Evolutionary conservation across 1,140 invertebrate genomes (phyloP).

Genomic region (Drosophila setifemur): DNA sequence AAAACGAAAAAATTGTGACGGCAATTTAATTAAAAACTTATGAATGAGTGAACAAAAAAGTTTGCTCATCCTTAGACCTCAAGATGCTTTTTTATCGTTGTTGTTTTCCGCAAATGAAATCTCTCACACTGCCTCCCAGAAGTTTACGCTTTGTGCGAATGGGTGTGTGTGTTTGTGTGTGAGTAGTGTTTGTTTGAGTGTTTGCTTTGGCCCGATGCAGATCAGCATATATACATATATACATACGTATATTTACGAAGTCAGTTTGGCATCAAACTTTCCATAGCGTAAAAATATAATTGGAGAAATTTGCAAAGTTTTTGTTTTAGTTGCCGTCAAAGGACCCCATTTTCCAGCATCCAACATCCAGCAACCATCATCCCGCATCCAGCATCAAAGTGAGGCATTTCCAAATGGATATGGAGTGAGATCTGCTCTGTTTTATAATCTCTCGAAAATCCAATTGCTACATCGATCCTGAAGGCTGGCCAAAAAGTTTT

Average conservation of each 20-base stretch:
- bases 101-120: slow-evolving; percentile 74
- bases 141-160: not conserved
- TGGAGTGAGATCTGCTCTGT: not conserved
- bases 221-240: slow-evolving; percentile 62
- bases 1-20: slow-evolving; percentile 65
- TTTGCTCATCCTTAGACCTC: slow-evolving; percentile 76
- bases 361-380: too few relatives aligned
- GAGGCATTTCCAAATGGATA: not conserved
- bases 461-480: slow-evolving; percentile 58
- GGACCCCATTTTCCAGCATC: slow-evolving; percentile 1
- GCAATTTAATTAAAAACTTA: slow-evolving; percentile 81
- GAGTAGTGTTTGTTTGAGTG: slow-evolving; percentile 13
- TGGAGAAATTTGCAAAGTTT: slow-evolving; percentile 71
- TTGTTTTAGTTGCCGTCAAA: slow-evolving; percentile 44
- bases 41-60: slow-evolving; percentile 79
- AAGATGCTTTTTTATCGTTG: slow-evolving; percentile 78
- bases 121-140: not conserved
- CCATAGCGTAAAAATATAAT: slow-evolving; percentile 80
- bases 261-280: slow-evolving; percentile 52
- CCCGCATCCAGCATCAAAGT: slow-evolving; percentile 1
- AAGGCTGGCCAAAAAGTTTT: slow-evolving; percentile 28
- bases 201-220: slow-evolving; percentile 37
- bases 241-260: too few relatives aligned
- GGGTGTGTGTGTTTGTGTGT: not conserved
- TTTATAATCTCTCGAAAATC: slow-evolving; percentile 32